Evolutionary conservation across 2,888 invertebrate genomes (phyloP).

Genomic region (Therioaphis trifolii): DNA sequence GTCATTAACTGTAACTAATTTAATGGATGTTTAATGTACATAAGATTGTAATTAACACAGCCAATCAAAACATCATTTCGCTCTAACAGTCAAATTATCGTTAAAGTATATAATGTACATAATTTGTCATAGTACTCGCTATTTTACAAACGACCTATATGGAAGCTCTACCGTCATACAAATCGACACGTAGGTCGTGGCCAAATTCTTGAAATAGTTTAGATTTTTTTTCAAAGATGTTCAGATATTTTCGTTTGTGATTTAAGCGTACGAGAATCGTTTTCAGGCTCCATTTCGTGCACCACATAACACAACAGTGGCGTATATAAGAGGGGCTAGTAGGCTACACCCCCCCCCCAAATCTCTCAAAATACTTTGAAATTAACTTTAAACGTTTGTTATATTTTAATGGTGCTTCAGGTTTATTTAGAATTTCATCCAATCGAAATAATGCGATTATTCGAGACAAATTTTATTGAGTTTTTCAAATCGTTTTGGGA

Average conservation of each 20-base stretch:
- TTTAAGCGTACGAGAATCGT: neutral
- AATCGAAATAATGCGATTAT: no score
- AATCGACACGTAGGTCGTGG: neutral
- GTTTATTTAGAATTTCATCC: no score
- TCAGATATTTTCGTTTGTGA: neutral
- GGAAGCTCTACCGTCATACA: neutral
- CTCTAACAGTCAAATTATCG: neutral
- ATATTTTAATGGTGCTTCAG: no score
- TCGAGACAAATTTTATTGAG: no score
- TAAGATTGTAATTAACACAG: slow-evolving; percentile 20
- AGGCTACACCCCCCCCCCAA: no score
- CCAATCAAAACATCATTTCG: slow-evolving; percentile 17
- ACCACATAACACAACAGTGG: no score
- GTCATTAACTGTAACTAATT: slow-evolving; percentile 9
- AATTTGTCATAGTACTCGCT: neutral
- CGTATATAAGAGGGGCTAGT: no score
- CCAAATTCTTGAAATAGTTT: neutral
- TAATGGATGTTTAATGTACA: slow-evolving; percentile 17
- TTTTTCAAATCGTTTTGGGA: no score
- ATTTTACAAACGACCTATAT: neutral
- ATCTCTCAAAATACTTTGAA: no score
- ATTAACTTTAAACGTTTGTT: no score
- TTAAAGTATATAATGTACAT: neutral
- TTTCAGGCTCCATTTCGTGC: no score
- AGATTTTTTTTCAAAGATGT: neutral